A percentile compares a stretch with the other conserved stretches of the same genome.
Conservation (phyloP, 2,797 vertebrate genomes). For the Telmatherina bonti region DNA sequence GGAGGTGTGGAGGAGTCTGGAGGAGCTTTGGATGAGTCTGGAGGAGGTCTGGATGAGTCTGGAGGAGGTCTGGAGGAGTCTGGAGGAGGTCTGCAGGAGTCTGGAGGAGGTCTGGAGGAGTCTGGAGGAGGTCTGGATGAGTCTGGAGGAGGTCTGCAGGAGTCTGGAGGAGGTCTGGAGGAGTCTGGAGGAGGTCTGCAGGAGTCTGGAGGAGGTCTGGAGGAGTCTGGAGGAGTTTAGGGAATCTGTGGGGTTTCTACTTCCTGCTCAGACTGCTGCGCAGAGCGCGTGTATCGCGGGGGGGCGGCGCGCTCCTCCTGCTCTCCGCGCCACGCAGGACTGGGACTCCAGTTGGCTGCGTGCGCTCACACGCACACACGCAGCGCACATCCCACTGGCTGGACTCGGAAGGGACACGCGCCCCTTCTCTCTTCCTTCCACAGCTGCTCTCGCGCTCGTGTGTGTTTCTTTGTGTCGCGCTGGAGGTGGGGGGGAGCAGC, state of each 20-base stretch:
- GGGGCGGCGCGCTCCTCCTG: conserved; percentile 49
- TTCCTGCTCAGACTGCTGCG: conserved; percentile 25
- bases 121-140: too few relatives aligned
- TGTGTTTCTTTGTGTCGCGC: conserved; percentile 1
- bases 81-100: too few relatives aligned
- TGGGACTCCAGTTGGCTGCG: conserved; percentile 69
- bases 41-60: too few relatives aligned
- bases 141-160: too few relatives aligned
- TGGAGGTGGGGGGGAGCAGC: conserved; percentile 46
- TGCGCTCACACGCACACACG: conserved; percentile 74
- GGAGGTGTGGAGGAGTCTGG: too few relatives aligned
- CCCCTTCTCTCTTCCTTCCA: conserved; percentile 29
- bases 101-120: too few relatives aligned
- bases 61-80: too few relatives aligned
- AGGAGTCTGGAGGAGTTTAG: too few relatives aligned
- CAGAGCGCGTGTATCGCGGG: neutral
- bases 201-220: too few relatives aligned
- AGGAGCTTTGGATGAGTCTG: too few relatives aligned
- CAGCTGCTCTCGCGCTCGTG: conserved; percentile 37
- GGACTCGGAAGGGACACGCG: conserved; percentile 70
- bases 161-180: too few relatives aligned
- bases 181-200: too few relatives aligned
- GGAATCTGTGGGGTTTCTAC: conserved; percentile 8
- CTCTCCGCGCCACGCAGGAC: conserved; percentile 67
- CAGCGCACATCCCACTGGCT: conserved; percentile 66